A percentile compares a stretch with the other conserved stretches of the same genome.
phyloP scores from a whole-genome alignment of 2,797 vertebrate genomes.

The Rhinatrema bivittatum region DNA sequence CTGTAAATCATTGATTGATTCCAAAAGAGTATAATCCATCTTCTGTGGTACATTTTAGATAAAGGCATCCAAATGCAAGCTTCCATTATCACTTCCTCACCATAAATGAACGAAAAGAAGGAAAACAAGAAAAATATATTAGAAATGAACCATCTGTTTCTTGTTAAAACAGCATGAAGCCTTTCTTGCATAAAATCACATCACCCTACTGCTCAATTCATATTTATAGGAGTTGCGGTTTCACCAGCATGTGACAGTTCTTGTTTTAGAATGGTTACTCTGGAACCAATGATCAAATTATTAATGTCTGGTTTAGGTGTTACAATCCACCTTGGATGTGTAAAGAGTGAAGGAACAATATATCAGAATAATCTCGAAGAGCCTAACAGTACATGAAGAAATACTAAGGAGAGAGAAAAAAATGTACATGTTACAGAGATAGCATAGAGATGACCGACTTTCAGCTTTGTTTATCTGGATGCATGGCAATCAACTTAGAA shows the following conservation, averaged over 20 bases:
- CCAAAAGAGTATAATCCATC: no score
- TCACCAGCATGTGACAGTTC: constrained; percentile 10
- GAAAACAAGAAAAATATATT: no score
- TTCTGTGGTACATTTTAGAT: no score
- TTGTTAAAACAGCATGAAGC: constrained; percentile 10
- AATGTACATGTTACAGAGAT: neutral
- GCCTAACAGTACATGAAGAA: neutral
- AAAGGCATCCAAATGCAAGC: no score
- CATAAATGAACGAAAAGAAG: no score
- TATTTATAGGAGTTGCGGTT: constrained; percentile 6
- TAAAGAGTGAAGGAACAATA: constrained; percentile 9
- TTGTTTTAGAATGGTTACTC: constrained; percentile 16
- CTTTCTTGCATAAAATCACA: constrained; percentile 9
- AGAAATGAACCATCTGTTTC: no score
- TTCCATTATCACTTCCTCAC: no score
- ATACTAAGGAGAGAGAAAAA: neutral
- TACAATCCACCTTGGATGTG: constrained; percentile 11
- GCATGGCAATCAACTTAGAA: no score
- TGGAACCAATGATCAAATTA: constrained; percentile 26
- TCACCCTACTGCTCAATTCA: constrained; percentile 11
- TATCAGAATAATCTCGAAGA: no score
- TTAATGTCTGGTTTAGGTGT: constrained; percentile 15
- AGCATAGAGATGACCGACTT: neutral
- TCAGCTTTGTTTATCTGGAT: no score
- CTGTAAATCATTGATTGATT: no score